Evolutionary conservation across 2,113 vertebrate genomes (phyloP), one percentile per base, ranked within the genome.

Genomic region (Oreochromis tanganicae): DNA sequence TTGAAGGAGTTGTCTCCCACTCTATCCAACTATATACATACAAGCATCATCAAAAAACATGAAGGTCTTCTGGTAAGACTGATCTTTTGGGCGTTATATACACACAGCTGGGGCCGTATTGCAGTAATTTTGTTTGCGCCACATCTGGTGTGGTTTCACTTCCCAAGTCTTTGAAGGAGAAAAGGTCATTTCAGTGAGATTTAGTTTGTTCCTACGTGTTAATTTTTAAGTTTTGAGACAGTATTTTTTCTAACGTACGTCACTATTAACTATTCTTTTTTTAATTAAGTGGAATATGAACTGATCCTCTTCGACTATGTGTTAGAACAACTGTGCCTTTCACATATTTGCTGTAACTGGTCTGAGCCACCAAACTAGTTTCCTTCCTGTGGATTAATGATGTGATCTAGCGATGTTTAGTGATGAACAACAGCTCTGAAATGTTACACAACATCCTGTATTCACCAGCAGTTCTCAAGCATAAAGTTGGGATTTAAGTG

Each of bases 71-170:
- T 54, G 68, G 50, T 71, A 63, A 43, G 34, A 54, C 12, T 52
- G 19, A 80, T 48, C n/a, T 36, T 80, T 46, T n/a, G 57, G 32
- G 50, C 24, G 41, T 71, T 55, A 27, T 34, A 27, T 48, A 24
- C 19, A 75, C 85, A 85, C 80, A 85, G 66, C 86, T 86, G 85
- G 34, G 12, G 3, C n/a, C 9, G 24, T n/a, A 43, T 17, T 79
- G 9, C 21, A 41, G 32, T 27, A 1, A n/a, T 87, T n/a, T 34
- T 83, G 36, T 83, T 78, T 54, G 73, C 83, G 29, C n/a, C 78
- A 82, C 91, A 90, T 88, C 83, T 89, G 83, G 83, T 36, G 50
- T 6, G 9, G 59, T 85, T 81, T 82, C 34, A 84, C 36, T 56
- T 68, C 21, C 73, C 17, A 52, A 78, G 46, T 32, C 46, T 78